phyloP scores from a whole-genome alignment of 2,888 invertebrate species.

The Caenorhabditis japonica region DNA sequence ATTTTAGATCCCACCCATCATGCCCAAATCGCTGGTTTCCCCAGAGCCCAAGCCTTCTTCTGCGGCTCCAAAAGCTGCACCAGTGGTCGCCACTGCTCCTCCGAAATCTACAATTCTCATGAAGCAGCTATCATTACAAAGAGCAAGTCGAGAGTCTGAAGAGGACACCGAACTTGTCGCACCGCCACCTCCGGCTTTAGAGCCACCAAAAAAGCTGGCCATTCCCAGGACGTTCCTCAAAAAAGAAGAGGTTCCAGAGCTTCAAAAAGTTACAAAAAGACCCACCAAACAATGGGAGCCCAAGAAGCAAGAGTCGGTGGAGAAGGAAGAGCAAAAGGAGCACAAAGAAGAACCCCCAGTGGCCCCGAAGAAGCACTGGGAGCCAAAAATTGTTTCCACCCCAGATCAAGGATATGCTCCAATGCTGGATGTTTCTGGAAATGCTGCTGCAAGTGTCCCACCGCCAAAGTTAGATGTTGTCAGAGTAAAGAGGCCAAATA shows the following conservation, averaged over 20 bases:
- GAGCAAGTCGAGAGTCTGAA: constrained; percentile 50
- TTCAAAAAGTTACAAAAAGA: constrained; percentile 37
- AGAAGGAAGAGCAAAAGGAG: constrained; percentile 18
- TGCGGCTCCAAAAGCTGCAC: constrained; percentile 1
- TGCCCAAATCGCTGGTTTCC: constrained; percentile 28
- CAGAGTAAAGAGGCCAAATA: constrained; percentile 9
- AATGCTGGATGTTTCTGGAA: constrained; percentile 23
- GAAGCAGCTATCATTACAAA: constrained; percentile 43
- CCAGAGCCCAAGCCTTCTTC: constrained; percentile 29
- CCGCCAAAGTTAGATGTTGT: constrained; percentile 21
- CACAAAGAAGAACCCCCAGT: not conserved
- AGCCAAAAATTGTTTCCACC: constrained; percentile 21
- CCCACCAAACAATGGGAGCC: constrained; percentile 32
- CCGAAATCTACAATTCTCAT: constrained; percentile 34
- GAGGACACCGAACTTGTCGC: constrained; percentile 48
- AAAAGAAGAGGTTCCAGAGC: constrained; percentile 19
- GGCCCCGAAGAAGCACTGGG: constrained; percentile 29
- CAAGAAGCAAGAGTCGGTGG: constrained; percentile 28
- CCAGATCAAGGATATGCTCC: constrained; percentile 44
- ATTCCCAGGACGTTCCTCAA: constrained; percentile 52
- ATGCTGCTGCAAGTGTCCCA: constrained; percentile 10
- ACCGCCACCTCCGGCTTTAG: constrained; percentile 14
- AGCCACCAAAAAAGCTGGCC: constrained; percentile 47
- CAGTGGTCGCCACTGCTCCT: constrained; percentile 28
- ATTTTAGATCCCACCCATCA: constrained; percentile 16